Conservation (phyloP, 1,140 invertebrate genomes). For the Zaprionus lachaisei region DNA sequence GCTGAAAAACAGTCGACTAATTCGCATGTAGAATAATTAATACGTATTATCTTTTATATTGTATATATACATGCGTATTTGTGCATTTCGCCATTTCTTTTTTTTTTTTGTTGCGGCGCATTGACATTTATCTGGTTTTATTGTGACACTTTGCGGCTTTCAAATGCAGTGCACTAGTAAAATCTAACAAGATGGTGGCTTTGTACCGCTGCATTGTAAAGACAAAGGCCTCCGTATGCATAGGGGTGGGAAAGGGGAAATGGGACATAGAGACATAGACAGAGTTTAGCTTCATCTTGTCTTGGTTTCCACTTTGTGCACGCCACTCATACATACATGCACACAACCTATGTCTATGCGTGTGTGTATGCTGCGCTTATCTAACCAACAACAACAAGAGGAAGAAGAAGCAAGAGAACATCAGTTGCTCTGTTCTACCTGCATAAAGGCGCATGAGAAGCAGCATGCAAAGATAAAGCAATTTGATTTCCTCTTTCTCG, state of each 20-base stretch:
- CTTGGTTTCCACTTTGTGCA: conserved; percentile 19
- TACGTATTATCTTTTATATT: conserved; percentile 4
- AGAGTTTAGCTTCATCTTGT: not conserved
- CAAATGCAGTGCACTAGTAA: conserved; percentile 20
- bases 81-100: conserved; percentile 13
- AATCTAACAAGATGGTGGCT: conserved; percentile 60
- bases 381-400: conserved; percentile 33
- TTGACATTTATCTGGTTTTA: conserved; percentile 46
- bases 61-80: not conserved
- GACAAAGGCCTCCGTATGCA: conserved; percentile 19
- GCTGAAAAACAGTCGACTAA: conserved; percentile 25
- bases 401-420: not conserved
- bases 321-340: not conserved
- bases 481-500: conserved; percentile 24
- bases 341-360: conserved; percentile 10
- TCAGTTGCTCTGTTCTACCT: conserved; percentile 33
- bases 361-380: conserved; percentile 38
- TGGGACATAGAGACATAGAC: not conserved
- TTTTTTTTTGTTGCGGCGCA: not conserved
- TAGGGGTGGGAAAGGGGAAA: not conserved
- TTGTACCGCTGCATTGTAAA: conserved; percentile 32
- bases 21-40: conserved; percentile 31
- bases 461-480: conserved; percentile 30
- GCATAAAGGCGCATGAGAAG: conserved; percentile 34
- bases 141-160: conserved; percentile 25